Evolutionary conservation across 2,797 vertebrate genomes (phyloP), one percentile per base, ranked within the genome.

Genomic region (Trematomus bernacchii): DNA sequence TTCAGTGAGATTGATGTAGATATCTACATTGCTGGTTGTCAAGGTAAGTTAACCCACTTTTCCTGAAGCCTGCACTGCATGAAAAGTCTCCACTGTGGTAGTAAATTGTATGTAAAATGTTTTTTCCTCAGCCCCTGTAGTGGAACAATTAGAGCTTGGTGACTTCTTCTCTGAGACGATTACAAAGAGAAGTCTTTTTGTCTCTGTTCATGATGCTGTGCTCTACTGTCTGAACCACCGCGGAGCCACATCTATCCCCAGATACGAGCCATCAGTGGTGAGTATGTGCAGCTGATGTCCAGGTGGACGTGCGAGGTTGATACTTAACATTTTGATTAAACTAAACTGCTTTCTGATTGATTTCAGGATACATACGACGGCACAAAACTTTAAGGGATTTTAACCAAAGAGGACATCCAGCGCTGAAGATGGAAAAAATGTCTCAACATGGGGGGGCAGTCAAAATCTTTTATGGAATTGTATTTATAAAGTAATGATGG

Each of bases 1-100:
- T 99, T 98, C 93, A 94, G 48, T 66, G 97, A 98, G 86, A 96
- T 99, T 64, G 96, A 98, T 89, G 95, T 98, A 54, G 93, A 97
- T 0, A 94, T 99, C 70, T 97, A 97, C 80, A 13, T 99, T 47
- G 95, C 95, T 3, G 90, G 95, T 70, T 99, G 97, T 88, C 93
- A 97, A 5, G 90, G 98, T 99, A 77, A 90, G 95, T 76, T 47
- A 68, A 65, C 16, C 46, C 4, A 37, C 18, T 30, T 58, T 19
- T 51, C 1, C 1, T 54, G 2, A 1, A 42, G 0, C 3, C 40
- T 66, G 50, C 30, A 4, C 3, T 4, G 30, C 3, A 14, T 10
- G 13, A 48, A 44, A 10, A 40, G 12, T 1, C 16, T 72, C 68
- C 2, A 67, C 57, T 0, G 1, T 59, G 6, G 8, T 5, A 1